Evolutionary conservation across 2,113 vertebrate genomes (phyloP).

Genomic region (Amphiprion ocellaris): DNA sequence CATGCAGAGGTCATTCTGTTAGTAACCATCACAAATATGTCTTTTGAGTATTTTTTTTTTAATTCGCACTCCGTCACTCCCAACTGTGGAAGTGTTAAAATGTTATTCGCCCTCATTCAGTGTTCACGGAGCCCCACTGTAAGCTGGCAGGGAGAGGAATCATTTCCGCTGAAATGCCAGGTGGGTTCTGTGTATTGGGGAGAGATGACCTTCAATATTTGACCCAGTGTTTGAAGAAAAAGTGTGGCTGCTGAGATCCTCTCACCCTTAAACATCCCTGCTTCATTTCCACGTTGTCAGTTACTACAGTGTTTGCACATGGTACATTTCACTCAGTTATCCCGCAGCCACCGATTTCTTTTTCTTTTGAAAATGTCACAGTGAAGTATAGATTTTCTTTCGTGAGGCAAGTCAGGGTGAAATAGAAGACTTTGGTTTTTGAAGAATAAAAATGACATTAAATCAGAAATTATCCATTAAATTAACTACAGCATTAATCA

Average conservation of each 20-base stretch:
- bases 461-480: background rate
- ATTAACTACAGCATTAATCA: too few relatives aligned
- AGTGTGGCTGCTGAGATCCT: constrained; percentile 39
- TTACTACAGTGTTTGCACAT: background rate
- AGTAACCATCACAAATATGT: background rate
- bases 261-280: constrained; percentile 52
- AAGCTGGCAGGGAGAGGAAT: constrained; percentile 34
- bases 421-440: background rate
- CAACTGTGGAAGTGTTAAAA: constrained; percentile 23
- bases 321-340: constrained; percentile 49
- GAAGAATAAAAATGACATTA: constrained; percentile 5
- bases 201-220: constrained; percentile 60
- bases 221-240: constrained; percentile 47
- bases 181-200: constrained; percentile 43
- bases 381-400: constrained; percentile 2
- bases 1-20: background rate
- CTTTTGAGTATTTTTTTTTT: background rate
- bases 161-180: constrained; percentile 53
- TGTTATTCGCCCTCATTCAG: background rate
- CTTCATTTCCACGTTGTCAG: constrained; percentile 32
- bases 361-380: constrained; percentile 58
- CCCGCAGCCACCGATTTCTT: constrained; percentile 7
- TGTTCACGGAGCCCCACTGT: constrained; percentile 10
- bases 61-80: constrained; percentile 11
- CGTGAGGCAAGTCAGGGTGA: background rate